Evolutionary conservation across 2,797 vertebrate genomes (phyloP).

Genomic region (Epinephelus malabaricus): DNA sequence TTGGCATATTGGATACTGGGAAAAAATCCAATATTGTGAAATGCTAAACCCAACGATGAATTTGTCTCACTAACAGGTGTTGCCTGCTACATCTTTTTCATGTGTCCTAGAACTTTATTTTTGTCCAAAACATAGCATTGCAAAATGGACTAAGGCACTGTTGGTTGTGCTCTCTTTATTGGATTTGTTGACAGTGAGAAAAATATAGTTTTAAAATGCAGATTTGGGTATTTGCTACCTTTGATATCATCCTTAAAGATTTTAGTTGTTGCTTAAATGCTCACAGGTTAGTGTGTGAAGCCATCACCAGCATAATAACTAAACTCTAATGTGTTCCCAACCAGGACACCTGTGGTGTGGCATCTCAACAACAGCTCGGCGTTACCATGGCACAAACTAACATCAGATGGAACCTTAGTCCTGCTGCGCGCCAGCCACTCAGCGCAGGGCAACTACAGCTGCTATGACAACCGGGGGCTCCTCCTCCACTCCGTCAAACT

Average conservation of each 20-base stretch:
- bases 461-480: slow-evolving; percentile 78
- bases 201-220: not conserved
- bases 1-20: no score
- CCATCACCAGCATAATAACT: slow-evolving; percentile 7
- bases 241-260: not conserved
- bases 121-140: no score
- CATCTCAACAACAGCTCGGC: slow-evolving; percentile 76
- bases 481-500: slow-evolving; percentile 80
- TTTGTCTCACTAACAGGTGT: no score
- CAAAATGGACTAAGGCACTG: no score
- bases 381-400: slow-evolving; percentile 73
- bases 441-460: slow-evolving; percentile 88
- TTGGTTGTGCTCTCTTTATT: no score
- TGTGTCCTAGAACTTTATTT: no score
- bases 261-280: not conserved
- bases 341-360: slow-evolving; percentile 83
- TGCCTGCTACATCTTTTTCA: no score
- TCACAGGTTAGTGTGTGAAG: not conserved
- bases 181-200: not conserved
- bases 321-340: slow-evolving; percentile 14
- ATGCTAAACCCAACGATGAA: no score
- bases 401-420: slow-evolving; percentile 75
- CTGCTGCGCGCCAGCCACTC: slow-evolving; percentile 74
- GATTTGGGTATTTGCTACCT: not conserved
- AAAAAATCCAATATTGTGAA: no score